Evolutionary conservation across 1,140 invertebrate species (phyloP), one percentile per base, ranked within the genome.

Genomic region (Drosophila mayri): DNA sequence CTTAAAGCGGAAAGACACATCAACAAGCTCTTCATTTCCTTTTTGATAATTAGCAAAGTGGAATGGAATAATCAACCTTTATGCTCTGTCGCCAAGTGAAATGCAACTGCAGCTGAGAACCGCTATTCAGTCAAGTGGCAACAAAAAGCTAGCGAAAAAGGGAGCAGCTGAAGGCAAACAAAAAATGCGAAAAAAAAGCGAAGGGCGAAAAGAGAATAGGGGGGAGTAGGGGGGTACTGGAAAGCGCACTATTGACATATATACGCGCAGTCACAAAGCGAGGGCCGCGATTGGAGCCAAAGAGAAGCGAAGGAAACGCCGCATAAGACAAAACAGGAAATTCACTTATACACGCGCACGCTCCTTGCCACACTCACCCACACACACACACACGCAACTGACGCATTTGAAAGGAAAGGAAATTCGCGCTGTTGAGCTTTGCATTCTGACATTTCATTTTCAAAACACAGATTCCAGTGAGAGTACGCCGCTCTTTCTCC

Each of bases 191-290:
- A 50, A 57, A 61, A 47, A 70, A 76, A 37, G 22, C 18, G 52
- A 73, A 79, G 62, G 55, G 43, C 58, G 20, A 35, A 40, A 30
- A 32, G 38, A 71, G 44, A 41, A 50, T 32, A 37, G 57, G n/a
- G 38, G 60, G 62, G 30, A 47, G 25, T 59, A 44, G 65, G 46
- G 66, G 35, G 35, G 35, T 10, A 81, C 85, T 92, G 91, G 91
- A 92, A 92, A 92, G 87, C 91, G 91, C 91, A 92, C 91, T 91
- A 92, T 92, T 92, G 91, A 92, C 91, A 92, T 92, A 92, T 80
- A 92, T 92, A 91, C 83, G 87, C 86, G 84, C 80, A 84, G 76
- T 81, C 63, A 77, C 38, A 79, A 79, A 78, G 76, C 71, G 63
- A 64, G 25, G 59, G 70, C 75, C 80, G 65, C 49, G 71, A 47